Conservation (phyloP, 1,140 invertebrate genomes). For the Aphis gossypii region DNA sequence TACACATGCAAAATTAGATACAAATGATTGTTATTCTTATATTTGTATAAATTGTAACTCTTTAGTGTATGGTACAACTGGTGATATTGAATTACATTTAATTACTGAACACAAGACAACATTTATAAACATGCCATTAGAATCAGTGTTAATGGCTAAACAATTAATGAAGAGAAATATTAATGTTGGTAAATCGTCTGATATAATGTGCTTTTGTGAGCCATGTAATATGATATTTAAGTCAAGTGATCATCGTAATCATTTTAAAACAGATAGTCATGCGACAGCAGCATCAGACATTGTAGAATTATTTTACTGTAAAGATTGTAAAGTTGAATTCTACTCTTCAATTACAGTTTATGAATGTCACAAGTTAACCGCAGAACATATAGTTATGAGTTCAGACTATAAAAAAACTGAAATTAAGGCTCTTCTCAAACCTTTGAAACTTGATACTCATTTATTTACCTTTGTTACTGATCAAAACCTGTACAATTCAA, state of each 20-base stretch:
- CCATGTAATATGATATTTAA: slow-evolving; percentile 44
- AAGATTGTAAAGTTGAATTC: slow-evolving; percentile 46
- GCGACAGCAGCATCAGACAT: slow-evolving; percentile 11
- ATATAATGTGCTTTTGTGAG: slow-evolving; percentile 1
- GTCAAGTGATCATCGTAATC: background rate
- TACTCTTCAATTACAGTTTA: background rate
- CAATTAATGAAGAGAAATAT: background rate
- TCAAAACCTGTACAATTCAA: slow-evolving; percentile 38
- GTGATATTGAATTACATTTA: slow-evolving; percentile 26
- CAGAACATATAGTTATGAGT: slow-evolving; percentile 39
- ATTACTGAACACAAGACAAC: background rate
- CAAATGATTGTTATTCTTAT: background rate
- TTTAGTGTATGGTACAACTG: slow-evolving; percentile 4
- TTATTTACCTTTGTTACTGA: slow-evolving; percentile 29
- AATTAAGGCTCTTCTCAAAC: background rate
- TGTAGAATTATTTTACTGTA: slow-evolving; percentile 50
- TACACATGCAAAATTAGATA: background rate
- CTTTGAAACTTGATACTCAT: background rate
- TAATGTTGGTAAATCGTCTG: background rate
- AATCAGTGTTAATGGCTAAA: background rate
- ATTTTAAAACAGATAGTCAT: slow-evolving; percentile 46
- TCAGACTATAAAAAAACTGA: background rate
- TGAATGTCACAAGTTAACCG: slow-evolving; percentile 18
- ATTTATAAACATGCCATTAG: slow-evolving; percentile 24
- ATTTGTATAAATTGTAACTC: slow-evolving; percentile 46